Conservation (phyloP, 2,888 invertebrate genomes). For the Drosophila quasianomalipes region DNA sequence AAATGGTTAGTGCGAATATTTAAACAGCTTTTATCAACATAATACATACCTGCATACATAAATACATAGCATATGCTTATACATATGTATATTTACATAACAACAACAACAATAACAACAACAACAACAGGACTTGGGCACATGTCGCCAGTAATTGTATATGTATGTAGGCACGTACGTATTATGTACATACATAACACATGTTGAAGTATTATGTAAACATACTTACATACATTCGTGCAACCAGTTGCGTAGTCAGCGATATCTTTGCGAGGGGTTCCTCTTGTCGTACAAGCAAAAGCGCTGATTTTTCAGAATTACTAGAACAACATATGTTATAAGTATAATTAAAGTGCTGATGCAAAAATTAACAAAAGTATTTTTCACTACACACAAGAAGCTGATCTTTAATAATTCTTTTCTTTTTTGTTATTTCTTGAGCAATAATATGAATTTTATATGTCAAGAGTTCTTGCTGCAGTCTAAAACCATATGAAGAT, state of each 20-base stretch:
- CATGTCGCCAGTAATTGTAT: slow-evolving; percentile 1
- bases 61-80: slow-evolving; percentile 5
- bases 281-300: neutral
- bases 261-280: neutral
- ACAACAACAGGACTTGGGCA: slow-evolving; percentile 2
- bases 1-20: slow-evolving; percentile 58
- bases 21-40: slow-evolving; percentile 63
- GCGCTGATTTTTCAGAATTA: slow-evolving; percentile 1
- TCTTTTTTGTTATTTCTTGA: neutral
- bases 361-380: neutral
- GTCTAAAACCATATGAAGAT: neutral
- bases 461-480: neutral
- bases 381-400: neutral
- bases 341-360: neutral
- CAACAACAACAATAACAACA: slow-evolving; percentile 27
- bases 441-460: neutral
- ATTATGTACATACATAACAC: slow-evolving; percentile 40
- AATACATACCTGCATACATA: slow-evolving; percentile 12
- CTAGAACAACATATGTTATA: neutral
- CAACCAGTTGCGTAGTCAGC: slow-evolving; percentile 22
- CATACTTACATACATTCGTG: slow-evolving; percentile 31
- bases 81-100: slow-evolving; percentile 32
- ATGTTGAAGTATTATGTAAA: slow-evolving; percentile 35
- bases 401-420: neutral
- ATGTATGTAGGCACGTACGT: slow-evolving; percentile 17